Evolutionary conservation across 2,797 vertebrate genomes (phyloP).

Genomic region (Rhabdomys pumilio): DNA sequence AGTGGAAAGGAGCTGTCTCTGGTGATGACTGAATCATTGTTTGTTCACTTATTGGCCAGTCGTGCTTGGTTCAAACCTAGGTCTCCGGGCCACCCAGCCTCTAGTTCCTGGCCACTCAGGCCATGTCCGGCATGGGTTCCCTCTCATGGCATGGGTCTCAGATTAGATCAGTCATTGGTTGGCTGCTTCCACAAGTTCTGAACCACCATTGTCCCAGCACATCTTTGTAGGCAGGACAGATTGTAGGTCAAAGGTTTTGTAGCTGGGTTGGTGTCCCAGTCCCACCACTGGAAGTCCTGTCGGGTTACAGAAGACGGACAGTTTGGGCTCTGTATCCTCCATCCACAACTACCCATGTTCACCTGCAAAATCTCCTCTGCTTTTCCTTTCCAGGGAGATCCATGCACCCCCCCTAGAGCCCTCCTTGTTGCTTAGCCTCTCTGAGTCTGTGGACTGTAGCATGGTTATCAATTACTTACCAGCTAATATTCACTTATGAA

Average conservation of each 20-base stretch:
- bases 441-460: background rate
- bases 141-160: background rate
- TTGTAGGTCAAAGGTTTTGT: background rate
- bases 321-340: background rate
- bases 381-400: background rate
- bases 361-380: background rate
- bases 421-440: background rate
- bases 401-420: no score
- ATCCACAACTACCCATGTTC: background rate
- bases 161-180: background rate
- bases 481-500: background rate
- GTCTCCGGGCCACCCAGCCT: background rate
- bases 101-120: background rate
- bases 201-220: background rate
- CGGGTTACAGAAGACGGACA: background rate
- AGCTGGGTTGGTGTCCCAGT: background rate
- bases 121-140: background rate
- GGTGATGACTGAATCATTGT: no score
- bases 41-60: no score
- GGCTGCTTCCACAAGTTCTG: background rate
- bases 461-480: no score
- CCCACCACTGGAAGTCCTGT: background rate
- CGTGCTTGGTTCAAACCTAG: no score
- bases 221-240: background rate
- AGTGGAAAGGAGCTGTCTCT: background rate